Conservation (phyloP, 1,140 invertebrate species). For the Drosophila littoralis region DNA sequence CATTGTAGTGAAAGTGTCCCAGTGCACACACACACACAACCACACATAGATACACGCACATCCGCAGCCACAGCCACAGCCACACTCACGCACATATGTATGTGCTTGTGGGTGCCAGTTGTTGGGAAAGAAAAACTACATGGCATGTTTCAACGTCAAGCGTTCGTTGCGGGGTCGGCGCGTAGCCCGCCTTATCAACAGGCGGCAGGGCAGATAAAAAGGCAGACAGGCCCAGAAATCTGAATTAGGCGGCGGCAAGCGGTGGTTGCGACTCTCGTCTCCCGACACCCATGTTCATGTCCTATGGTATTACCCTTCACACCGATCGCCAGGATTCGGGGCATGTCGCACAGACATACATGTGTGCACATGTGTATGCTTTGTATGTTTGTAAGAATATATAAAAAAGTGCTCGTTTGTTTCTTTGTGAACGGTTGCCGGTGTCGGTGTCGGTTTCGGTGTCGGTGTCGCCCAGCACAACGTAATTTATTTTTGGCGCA, state of each 20-base stretch:
- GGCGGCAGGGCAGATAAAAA: conserved; percentile 51
- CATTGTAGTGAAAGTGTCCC: conserved; percentile 55
- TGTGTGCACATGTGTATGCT: not conserved
- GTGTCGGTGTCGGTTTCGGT: conserved; percentile 12
- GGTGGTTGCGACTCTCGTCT: not conserved
- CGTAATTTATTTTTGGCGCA: conserved; percentile 69
- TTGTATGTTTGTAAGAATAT: conserved; percentile 4
- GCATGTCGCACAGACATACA: conserved; percentile 23
- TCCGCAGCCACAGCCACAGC: not conserved
- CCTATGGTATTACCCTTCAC: conserved; percentile 33
- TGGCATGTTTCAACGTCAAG: conserved; percentile 60
- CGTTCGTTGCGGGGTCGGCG: conserved; percentile 10
- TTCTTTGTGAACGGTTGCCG: conserved; percentile 33
- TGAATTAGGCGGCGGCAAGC: conserved; percentile 45
- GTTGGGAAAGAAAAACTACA: conserved; percentile 61
- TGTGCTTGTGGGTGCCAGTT: conserved; percentile 37
- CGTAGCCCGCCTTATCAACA: conserved; percentile 51
- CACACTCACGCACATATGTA: conserved; percentile 6
- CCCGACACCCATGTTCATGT: conserved; percentile 5
- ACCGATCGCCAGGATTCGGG: conserved; percentile 52
- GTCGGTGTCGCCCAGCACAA: conserved; percentile 47
- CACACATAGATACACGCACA: conserved; percentile 3
- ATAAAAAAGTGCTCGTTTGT: conserved; percentile 42
- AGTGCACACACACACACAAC: not conserved
- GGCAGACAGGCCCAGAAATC: conserved; percentile 37